phyloP scores from a whole-genome alignment of 2,888 invertebrate species.

The Pyrrhosoma nymphula region DNA sequence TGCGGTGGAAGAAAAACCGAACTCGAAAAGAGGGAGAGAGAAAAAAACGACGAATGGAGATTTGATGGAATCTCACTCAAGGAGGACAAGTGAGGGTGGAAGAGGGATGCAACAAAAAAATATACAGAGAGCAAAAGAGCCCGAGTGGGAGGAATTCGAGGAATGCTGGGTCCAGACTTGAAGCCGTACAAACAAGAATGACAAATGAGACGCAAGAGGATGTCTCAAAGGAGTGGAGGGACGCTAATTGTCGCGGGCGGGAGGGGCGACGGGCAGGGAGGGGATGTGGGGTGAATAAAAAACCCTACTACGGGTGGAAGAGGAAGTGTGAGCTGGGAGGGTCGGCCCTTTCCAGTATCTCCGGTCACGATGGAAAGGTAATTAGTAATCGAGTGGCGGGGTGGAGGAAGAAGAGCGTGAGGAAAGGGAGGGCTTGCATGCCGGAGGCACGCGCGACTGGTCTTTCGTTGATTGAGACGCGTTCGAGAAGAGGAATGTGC shows the following conservation, averaged over 20 bases:
- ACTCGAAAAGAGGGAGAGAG: background rate
- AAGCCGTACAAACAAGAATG: slow-evolving; percentile 57
- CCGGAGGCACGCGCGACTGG: background rate
- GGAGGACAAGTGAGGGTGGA: background rate
- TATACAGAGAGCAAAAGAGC: background rate
- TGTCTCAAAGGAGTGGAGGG: background rate
- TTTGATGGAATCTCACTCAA: slow-evolving; percentile 46
- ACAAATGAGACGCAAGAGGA: slow-evolving; percentile 38
- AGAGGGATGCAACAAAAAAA: no score
- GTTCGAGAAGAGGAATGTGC: background rate
- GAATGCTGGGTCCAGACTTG: slow-evolving; percentile 33
- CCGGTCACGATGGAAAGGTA: slow-evolving; percentile 31
- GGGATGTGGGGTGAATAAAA: no score
- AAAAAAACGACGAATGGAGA: background rate
- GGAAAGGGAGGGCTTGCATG: background rate
- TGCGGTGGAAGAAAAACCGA: background rate
- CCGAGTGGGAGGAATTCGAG: background rate
- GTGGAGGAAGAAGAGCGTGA: background rate
- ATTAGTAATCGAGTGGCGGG: slow-evolving; percentile 36
- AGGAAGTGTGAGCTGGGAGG: background rate
- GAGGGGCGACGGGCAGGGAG: no score
- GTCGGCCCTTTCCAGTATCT: background rate
- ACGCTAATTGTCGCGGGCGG: slow-evolving; percentile 54
- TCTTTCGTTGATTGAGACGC: background rate
- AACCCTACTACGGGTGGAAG: no score